Evolutionary conservation across 2,797 vertebrate genomes (phyloP).

Genomic region (Amphiprion clarkii): DNA sequence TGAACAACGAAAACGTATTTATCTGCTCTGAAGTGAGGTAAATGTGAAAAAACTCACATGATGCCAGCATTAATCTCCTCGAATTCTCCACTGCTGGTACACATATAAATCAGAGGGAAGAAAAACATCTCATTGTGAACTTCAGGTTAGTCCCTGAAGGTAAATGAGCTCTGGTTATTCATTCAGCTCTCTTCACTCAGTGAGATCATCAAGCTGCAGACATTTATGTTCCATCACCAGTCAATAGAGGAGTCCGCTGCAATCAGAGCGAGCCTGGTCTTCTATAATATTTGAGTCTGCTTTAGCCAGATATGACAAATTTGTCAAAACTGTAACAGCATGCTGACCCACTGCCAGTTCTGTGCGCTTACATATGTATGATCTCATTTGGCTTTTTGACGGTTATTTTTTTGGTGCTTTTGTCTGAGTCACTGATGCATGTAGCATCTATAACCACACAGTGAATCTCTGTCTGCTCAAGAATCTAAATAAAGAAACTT

Average conservation of each 20-base stretch:
- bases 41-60: background rate
- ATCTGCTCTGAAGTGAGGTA: background rate
- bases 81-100: background rate
- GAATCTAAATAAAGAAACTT: constrained; percentile 2
- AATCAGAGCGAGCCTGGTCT: constrained; percentile 36
- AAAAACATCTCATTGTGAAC: background rate
- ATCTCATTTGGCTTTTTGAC: background rate
- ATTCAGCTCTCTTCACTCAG: background rate
- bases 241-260: background rate
- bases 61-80: background rate
- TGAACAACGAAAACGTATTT: no score
- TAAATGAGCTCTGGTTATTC: constrained; percentile 21
- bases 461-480: constrained; percentile 8
- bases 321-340: constrained; percentile 6
- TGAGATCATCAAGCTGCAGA: constrained; percentile 9
- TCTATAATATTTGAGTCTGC: constrained; percentile 31
- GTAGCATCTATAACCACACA: background rate
- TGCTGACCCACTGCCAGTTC: constrained; percentile 30
- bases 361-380: background rate
- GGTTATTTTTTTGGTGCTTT: background rate
- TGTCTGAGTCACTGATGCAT: background rate
- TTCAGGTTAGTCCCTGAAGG: background rate
- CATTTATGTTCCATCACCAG: constrained; percentile 11
- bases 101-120: background rate
- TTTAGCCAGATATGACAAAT: constrained; percentile 18